phyloP scores from a whole-genome alignment of 1,140 invertebrate genomes.

The Chrysopa pallens region DNA sequence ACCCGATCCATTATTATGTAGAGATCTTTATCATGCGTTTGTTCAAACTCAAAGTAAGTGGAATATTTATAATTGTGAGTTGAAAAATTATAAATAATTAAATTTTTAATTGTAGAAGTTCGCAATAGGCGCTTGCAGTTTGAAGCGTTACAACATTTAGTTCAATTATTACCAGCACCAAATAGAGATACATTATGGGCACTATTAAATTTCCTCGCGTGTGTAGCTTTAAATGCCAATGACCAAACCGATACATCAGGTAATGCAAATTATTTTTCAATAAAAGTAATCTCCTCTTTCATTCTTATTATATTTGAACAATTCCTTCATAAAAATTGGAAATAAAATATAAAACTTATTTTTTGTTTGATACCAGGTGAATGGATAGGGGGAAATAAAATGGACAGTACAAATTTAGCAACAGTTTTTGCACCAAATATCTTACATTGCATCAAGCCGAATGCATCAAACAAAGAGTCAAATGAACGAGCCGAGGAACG shows the following conservation, averaged over 20 bases:
- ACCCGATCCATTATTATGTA: slow-evolving; percentile 78
- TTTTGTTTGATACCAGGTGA: slow-evolving; percentile 23
- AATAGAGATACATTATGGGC: slow-evolving; percentile 78
- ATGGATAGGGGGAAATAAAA: slow-evolving; percentile 69
- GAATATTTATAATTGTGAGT: background rate
- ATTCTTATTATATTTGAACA: slow-evolving; percentile 1
- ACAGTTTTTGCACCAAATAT: slow-evolving; percentile 90
- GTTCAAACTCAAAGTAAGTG: slow-evolving; percentile 76
- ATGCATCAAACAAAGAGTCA: slow-evolving; percentile 35
- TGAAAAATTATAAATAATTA: background rate
- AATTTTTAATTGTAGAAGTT: slow-evolving; percentile 38
- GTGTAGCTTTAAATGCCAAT: slow-evolving; percentile 53
- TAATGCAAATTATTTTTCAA: too few relatives aligned
- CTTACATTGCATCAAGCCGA: slow-evolving; percentile 54
- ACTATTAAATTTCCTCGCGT: slow-evolving; percentile 61
- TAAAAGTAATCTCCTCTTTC: background rate
- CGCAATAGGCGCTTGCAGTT: slow-evolving; percentile 63
- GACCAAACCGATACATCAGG: slow-evolving; percentile 36
- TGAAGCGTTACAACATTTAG: slow-evolving; percentile 63
- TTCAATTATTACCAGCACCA: slow-evolving; percentile 65
- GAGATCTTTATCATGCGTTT: slow-evolving; percentile 75
- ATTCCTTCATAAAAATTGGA: too few relatives aligned
- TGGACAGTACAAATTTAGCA: slow-evolving; percentile 81
- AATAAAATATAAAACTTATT: background rate
- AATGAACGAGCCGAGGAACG: slow-evolving; percentile 59